Percentiles rank a stretch among this genome's conserved stretches.
These are phyloP conservation scores for Synanthedon andrenaeformis DNA, from an alignment of 2,888 invertebrate species.

Conservation along the genomic window DNA sequence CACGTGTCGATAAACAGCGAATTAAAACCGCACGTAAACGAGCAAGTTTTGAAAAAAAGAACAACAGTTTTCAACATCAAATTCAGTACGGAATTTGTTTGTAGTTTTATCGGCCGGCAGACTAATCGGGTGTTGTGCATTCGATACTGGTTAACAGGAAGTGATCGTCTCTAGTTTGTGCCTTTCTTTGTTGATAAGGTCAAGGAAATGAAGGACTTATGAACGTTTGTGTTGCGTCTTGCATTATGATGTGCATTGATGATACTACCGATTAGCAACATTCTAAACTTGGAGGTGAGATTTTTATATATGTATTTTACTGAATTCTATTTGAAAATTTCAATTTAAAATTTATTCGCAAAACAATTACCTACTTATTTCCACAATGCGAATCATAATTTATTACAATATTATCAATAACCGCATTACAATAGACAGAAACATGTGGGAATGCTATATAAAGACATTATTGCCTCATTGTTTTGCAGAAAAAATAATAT, in stretches of 20 bases:
- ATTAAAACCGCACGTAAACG: not conserved
- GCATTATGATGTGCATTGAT: not conserved
- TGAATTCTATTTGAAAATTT: no score
- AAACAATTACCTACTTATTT: no score
- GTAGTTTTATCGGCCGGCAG: not conserved
- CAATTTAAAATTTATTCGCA: no score
- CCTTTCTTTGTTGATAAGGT: not conserved
- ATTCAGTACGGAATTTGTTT: not conserved
- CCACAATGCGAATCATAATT: no score
- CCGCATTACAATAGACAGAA: not conserved
- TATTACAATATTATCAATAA: not conserved
- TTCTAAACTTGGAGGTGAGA: no score
- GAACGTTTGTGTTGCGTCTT: not conserved
- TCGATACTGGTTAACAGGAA: not conserved
- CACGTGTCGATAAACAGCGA: not conserved
- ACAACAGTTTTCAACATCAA: not conserved
- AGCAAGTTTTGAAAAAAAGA: no score
- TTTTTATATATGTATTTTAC: no score
- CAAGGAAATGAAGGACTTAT: not conserved
- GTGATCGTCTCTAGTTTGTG: not conserved
- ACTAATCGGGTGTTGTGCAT: not conserved
- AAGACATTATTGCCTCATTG: not conserved
- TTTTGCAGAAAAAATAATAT: not conserved
- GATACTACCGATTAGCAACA: no score
- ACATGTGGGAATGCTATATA: not conserved